phyloP scores from a whole-genome alignment of 2,888 invertebrate species.

The Zootermopsis nevadensis region DNA sequence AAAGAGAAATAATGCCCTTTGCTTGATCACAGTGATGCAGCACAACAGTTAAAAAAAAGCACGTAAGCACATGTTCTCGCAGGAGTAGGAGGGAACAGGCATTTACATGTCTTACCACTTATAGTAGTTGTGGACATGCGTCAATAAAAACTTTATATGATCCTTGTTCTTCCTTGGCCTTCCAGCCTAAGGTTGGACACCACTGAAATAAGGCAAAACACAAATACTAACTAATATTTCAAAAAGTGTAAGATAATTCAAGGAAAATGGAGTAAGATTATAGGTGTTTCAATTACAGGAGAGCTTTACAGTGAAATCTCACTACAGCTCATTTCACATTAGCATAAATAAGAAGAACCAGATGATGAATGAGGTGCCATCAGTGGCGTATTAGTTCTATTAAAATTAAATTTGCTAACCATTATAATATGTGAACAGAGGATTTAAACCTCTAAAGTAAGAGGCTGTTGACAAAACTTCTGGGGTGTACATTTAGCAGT shows the following conservation, averaged over 20 bases:
- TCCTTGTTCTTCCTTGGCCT: not conserved
- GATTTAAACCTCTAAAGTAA: too few species aligned
- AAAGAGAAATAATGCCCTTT: not conserved
- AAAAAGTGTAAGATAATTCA: not conserved
- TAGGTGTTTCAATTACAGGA: not conserved
- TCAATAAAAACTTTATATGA: conserved; percentile 32
- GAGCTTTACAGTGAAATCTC: too few species aligned
- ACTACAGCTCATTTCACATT: too few species aligned
- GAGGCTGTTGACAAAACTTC: too few species aligned
- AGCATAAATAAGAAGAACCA: too few species aligned
- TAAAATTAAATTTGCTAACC: too few species aligned
- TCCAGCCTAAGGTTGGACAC: conserved; percentile 27
- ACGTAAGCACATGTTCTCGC: conserved; percentile 11
- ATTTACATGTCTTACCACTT: not conserved
- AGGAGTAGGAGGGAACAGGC: conserved; percentile 1
- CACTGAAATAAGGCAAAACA: conserved; percentile 33
- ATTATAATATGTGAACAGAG: too few species aligned
- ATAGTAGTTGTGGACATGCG: conserved; percentile 5
- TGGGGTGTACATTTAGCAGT: too few species aligned
- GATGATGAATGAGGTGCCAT: too few species aligned
- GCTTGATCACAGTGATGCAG: not conserved
- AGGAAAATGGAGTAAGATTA: not conserved
- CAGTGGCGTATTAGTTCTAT: too few species aligned
- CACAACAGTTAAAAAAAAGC: conserved; percentile 26
- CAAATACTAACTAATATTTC: conserved; percentile 13